A percentile compares a stretch with the other conserved stretches of the same genome.
phyloP scores from a whole-genome alignment of 1,140 invertebrate genomes.

The Paralvinella palmiformis region DNA sequence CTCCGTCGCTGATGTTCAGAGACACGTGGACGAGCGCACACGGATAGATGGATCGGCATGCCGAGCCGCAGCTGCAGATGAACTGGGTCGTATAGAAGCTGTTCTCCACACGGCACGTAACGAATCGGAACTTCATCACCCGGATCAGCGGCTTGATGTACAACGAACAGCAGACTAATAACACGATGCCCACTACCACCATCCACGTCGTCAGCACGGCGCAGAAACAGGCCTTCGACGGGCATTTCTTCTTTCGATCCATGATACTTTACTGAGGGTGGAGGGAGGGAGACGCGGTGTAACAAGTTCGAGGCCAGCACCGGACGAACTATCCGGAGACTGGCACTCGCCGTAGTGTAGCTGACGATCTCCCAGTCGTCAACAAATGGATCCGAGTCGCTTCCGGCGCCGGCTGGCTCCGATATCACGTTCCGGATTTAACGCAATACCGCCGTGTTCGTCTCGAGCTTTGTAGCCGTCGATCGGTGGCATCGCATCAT shows the following conservation, averaged over 20 bases:
- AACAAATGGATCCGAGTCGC: no score
- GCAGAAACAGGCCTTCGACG: background rate
- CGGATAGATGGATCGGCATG: constrained; percentile 1
- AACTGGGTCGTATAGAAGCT: constrained; percentile 9
- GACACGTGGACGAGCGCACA: constrained; percentile 5
- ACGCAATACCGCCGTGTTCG: no score
- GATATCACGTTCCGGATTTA: no score
- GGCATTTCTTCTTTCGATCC: background rate
- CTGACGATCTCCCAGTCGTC: no score
- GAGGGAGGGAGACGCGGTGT: no score
- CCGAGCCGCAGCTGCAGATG: background rate
- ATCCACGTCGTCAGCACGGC: background rate
- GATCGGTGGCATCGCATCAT: no score
- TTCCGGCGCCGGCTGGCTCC: no score
- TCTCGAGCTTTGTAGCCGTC: no score
- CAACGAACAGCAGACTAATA: background rate
- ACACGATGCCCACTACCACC: background rate
- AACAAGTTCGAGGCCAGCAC: no score
- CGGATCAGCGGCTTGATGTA: background rate
- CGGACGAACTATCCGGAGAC: no score
- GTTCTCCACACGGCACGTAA: background rate
- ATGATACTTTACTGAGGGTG: no score
- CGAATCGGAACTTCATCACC: background rate
- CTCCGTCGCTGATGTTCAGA: background rate
- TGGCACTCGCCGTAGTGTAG: no score